Evolutionary conservation across 2,113 vertebrate genomes (phyloP).

Genomic region (Canis aureus): DNA sequence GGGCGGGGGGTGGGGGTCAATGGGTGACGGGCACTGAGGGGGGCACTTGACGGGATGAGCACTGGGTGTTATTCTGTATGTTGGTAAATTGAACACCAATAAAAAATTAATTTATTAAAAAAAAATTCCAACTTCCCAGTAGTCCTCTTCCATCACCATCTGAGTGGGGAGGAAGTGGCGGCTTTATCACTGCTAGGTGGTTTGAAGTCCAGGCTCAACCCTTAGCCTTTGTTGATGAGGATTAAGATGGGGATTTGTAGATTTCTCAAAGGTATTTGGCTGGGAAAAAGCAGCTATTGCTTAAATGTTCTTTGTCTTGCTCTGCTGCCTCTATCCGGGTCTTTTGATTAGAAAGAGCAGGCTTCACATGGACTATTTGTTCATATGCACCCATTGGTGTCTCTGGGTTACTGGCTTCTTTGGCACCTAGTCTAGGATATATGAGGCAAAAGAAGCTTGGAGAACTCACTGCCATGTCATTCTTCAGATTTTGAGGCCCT

Average conservation of each 20-base stretch:
- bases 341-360: not conserved
- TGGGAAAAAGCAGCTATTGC: not conserved
- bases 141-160: not conserved
- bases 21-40: too few species aligned
- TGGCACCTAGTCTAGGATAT: not conserved
- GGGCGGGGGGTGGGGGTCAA: too few species aligned
- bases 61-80: too few species aligned
- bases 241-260: not conserved
- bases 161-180: not conserved
- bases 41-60: too few species aligned
- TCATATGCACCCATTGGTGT: not conserved
- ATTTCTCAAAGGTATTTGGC: not conserved
- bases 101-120: too few species aligned
- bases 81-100: too few species aligned
- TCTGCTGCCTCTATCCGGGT: not conserved
- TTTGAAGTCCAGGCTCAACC: not conserved
- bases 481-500: not conserved
- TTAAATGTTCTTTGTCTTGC: not conserved
- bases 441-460: not conserved
- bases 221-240: not conserved
- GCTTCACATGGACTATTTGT: not conserved
- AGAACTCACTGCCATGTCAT: not conserved
- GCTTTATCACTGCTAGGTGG: not conserved
- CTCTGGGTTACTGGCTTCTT: not conserved
- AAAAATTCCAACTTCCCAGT: not conserved